Evolutionary conservation across 23 tunicate genomes (phyloP), one percentile per base, ranked within the genome.

Genomic region (Trididemnum clinides): DNA sequence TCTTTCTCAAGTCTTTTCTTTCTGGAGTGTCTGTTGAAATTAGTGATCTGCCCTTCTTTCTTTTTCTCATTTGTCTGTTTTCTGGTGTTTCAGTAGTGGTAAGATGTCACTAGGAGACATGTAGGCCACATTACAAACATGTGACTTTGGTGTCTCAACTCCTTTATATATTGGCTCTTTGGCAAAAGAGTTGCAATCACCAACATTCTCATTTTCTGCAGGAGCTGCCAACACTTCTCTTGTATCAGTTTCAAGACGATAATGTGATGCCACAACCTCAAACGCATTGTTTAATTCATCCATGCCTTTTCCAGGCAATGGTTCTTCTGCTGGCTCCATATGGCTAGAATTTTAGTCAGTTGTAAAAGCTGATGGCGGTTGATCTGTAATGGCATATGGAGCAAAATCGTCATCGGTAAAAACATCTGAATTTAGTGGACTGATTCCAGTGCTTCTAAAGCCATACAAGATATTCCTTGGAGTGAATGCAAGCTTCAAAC

Each of bases 141-240:
- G 76, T n/a, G 76, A 69, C 21, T 69, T n/a, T n/a, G 21, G 21
- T 69, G 76, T 31, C 76, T 69, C 76, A 69, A 69, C 76, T 28
- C 31, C 76, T 33, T 69, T n/a, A n/a, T n/a, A n/a, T n/a, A 30
- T 31, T 69, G 76, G 76, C 38, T 10, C 38, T 69, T 35, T 69
- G 76, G 76, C 38, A 31, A 33, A 69, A 69, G 76, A 69, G 76
- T 29, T 69, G 76, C 76, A 69, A 69, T 69, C 76, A 69, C 37
- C 37, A 69, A 69, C 76, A 29, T 69, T 10, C 76, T 69, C 38
- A 28, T 69, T 69, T 69, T 35, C 76, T 69, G 37, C 15, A 15
- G 38, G 76, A 69, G 76, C 12, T 69, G 38, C 37, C 38, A 69
- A 28, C 70, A 62, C 70, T 62, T 62, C 27, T 22, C 70, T 62